Base-by-base conservation (phyloP, 92 coral and sea anemone species). In the Bergia sp. region DNA sequence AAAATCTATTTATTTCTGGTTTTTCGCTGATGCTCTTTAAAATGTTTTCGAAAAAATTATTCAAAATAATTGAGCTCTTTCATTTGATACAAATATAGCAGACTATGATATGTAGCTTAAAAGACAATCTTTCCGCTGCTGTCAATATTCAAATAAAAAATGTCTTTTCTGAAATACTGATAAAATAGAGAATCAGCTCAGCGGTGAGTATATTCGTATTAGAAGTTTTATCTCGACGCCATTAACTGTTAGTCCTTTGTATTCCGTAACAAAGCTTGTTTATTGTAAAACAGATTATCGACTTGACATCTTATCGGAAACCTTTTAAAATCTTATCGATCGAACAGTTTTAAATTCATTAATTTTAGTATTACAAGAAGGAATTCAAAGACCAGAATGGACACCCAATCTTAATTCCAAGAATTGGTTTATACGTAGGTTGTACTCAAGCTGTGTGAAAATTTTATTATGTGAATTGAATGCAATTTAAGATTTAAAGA, bases 191-290 rank as follows among this genome's bases (percentile, higher is more conserved):
- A 53, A 11, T 53, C 53, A 8, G 53, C 53, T 4, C 69, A 61
- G 23, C 7, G 69, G 23, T 21, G n/a, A 18, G 41, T 36, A 44
- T 5, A 77, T 45, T n/a, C 13, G 10, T 55, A 44, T 47, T 82
- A 20, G 86, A 55, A 64, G 7, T 39, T 82, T 21, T 12, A 82
- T 43, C 49, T 29, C 50, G 20, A 64, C 77, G 29, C 8, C 66
- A 82, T 41, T 65, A 29, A 71, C 76, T 82, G 39, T 65, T 42
- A 42, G 42, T 16, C 5, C 61, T 57, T 44, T 57, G 44, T 81
- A n/a, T 39, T 10, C 37, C 5, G 53, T 53, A 81, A 81, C 85
- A 81, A 81, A 81, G 72, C 37, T 55, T 81, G 85, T 81, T 81
- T 81, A 81, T 50, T 58, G 50, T 37, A 29, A 13, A 58, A 81